phyloP scores from a whole-genome alignment of 2,797 vertebrate genomes.

The Artibeus lituratus region DNA sequence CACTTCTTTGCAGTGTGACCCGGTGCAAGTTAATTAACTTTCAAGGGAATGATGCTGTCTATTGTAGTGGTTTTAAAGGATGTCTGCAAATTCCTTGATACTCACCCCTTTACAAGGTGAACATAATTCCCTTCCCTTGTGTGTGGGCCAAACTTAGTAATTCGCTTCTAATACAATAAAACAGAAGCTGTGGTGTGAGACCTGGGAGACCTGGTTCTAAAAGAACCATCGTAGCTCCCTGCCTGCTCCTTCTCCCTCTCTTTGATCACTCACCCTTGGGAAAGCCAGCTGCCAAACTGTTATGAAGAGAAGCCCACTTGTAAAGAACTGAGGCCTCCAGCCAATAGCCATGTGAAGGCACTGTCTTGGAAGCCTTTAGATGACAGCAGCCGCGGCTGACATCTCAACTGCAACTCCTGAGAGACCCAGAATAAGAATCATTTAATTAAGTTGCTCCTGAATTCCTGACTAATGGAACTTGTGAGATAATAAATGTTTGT shows the following conservation, averaged over 20 bases:
- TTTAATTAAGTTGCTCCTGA: background rate
- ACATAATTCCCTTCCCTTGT: background rate
- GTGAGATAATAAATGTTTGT: background rate
- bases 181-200: fast-evolving
- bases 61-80: background rate
- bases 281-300: background rate
- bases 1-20: background rate
- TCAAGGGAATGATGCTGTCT: background rate
- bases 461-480: background rate
- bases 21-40: background rate
- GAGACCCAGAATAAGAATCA: background rate
- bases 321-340: background rate
- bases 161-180: background rate
- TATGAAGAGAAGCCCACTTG: background rate
- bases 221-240: background rate
- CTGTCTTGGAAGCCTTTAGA: background rate
- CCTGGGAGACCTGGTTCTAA: background rate
- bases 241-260: background rate
- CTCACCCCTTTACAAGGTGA: background rate
- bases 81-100: background rate
- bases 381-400: fast-evolving
- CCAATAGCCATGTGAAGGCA: fast-evolving
- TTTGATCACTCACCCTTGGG: background rate
- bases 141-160: background rate
- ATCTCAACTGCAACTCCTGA: background rate